Percentiles rank a stretch among this genome's conserved stretches.
Evolutionary conservation across 2,113 vertebrate genomes (phyloP).

Genomic region (Cairina moschata): DNA sequence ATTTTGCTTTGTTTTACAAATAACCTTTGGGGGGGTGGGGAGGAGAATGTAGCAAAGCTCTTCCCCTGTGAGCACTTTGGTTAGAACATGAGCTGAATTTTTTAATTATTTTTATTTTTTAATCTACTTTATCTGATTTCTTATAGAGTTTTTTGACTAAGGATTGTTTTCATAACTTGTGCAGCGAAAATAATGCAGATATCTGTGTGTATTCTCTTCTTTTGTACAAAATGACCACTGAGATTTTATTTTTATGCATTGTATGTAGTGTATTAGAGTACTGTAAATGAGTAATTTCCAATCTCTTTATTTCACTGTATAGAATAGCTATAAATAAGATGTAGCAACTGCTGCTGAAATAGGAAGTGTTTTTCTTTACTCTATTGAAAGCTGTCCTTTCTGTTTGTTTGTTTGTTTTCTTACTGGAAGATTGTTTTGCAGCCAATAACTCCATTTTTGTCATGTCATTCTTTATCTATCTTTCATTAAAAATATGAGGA

Average conservation of each 20-base stretch:
- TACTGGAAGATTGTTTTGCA: neutral
- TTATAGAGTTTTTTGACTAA: neutral
- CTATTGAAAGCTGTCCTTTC: neutral
- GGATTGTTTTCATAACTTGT: slow-evolving; percentile 1
- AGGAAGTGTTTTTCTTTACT: neutral
- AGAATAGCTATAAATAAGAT: neutral
- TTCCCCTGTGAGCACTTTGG: slow-evolving; percentile 12
- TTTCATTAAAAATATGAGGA: neutral
- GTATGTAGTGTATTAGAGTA: neutral
- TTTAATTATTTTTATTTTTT: neutral
- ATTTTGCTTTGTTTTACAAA: slow-evolving; percentile 35
- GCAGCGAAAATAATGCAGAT: neutral
- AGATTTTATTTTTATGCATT: neutral
- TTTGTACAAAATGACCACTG: neutral
- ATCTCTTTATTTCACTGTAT: neutral
- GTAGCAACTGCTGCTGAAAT: neutral
- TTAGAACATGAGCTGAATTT: slow-evolving; percentile 21
- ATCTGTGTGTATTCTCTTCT: neutral
- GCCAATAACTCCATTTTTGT: neutral
- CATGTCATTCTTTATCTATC: neutral
- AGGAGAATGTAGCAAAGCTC: slow-evolving; percentile 23
- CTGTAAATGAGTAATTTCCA: neutral
- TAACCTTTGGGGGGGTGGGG: neutral
- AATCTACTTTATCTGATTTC: neutral
- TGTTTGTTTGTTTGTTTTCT: neutral